Evolutionary conservation across 2,888 invertebrate genomes (phyloP), one percentile per base, ranked within the genome.

Genomic region (Drosophila nr. perissopoda): DNA sequence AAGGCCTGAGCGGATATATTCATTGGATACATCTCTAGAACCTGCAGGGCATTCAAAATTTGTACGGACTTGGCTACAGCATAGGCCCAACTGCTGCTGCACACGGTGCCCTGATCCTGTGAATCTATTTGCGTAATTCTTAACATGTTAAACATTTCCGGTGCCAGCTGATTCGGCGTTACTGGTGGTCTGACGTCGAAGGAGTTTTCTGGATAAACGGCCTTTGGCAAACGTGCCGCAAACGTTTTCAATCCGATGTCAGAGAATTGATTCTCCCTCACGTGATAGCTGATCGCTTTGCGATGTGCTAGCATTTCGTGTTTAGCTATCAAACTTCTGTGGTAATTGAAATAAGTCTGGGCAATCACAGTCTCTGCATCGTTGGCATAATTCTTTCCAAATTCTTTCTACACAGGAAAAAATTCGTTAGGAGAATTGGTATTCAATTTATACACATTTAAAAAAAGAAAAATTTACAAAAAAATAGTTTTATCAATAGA

Each of bases 1-100:
- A 98, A 94, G 93, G 98, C 97, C 94, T 98, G 98, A 92, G 98
- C 98, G 71, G 97, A 97, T 25, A 27, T 25, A 1, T 53, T 36
- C 11, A 10, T 0, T 2, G 70, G 62, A 0, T 0, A 0, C 29
- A 0, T 0, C 0, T 10, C 1, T 2, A 0, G 0, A 13, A 21
- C 10, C 29, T 70, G 68, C 1, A 75, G 0, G 7, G 82, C 85
- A 52, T 81, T 62, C 60, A 82, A 53, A 4, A 88, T 81, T 63
- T 91, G 85, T 0, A 91, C 34, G 4, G 90, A 56, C 34, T 80
- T 82, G 8, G 89, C 84, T 4, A 76, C 54, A 5, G 92, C 81
- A 76, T 90, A 88, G 16, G 92, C 91, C 92, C 92, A 92, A 31
- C 92, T 90, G 34, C 86, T 83, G 66, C 86, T 91, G 70, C 92